phyloP scores from a whole-genome alignment of 2,113 vertebrate genomes.

The Dissostichus mawsoni region DNA sequence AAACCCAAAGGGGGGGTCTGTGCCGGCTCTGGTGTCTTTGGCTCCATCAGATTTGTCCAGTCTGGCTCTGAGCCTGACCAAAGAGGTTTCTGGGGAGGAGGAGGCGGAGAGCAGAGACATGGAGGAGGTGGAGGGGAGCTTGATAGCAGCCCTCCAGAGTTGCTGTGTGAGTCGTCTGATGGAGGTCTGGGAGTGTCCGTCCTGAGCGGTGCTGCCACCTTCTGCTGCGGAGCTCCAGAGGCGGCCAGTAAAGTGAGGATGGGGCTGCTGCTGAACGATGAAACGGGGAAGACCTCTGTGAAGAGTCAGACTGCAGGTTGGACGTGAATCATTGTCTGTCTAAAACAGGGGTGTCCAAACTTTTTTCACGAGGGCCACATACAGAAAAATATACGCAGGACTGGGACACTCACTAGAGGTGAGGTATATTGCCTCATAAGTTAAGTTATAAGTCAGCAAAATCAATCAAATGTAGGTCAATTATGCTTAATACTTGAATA shows the following conservation, averaged over 20 bases:
- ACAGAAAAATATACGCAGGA: no score
- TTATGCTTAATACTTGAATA: no score
- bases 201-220: conserved; percentile 77
- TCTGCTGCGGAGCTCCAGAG: conserved; percentile 80
- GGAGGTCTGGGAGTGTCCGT: conserved; percentile 62
- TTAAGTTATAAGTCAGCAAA: no score
- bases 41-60: conserved; percentile 34
- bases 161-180: conserved; percentile 51
- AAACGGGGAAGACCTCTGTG: conserved; percentile 22
- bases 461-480: no score
- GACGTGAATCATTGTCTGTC: neutral
- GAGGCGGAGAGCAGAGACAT: conserved; percentile 65
- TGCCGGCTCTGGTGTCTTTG: conserved; percentile 44
- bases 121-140: conserved; percentile 67
- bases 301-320: conserved; percentile 66
- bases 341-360: no score
- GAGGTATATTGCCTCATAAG: no score
- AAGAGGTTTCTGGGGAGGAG: conserved; percentile 46
- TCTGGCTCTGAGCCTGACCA: conserved; percentile 40
- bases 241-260: neutral
- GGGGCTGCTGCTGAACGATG: conserved; percentile 14
- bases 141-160: conserved; percentile 41
- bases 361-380: no score
- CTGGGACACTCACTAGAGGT: no score
- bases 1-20: conserved; percentile 30